Evolutionary conservation across 1,140 invertebrate genomes (phyloP), one percentile per base, ranked within the genome.

Genomic region (Cydia amplana): DNA sequence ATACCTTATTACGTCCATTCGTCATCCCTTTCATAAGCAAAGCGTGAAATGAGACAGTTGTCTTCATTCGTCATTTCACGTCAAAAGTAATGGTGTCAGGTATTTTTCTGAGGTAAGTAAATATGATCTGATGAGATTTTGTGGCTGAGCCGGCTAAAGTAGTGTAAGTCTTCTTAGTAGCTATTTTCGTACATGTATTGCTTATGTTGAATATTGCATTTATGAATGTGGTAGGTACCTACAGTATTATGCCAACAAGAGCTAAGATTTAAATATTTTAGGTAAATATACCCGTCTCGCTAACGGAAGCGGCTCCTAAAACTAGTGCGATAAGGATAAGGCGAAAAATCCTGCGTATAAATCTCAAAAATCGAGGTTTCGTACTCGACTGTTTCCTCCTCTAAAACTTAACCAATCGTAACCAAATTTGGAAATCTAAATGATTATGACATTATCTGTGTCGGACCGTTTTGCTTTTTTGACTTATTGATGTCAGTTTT

Each of bases 1-100:
- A 40, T 32, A 70, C 65, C 65, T 70, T 70, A 36, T 70, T 40
- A 18, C 32, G 14, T 12, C n/a, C 65, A 70, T 70, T 70, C 36
- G 65, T 70, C 65, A 70, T 70, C 65, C 65, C 32, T 70, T 70
- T 70, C n/a, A 70, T 70, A 70, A 36, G 32, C 65, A 43, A 70
- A 43, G 65, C 65, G n/a, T 36, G 65, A 36, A 36, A 70, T 70
- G 65, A 70, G 65, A 70, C 28, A 70, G 65, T 70, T 18, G 65
- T 18, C 32, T 36, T 40, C 65, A 36, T 70, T 70, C 65, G 32
- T 36, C 65, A 70, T 70, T 70, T 70, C 9, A 18, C n/a, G 65
- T 70, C 65, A 70, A 36, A 12, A 2, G 32, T 36, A 36, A 70
- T 36, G 36, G n/a, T 16, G n/a, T 18, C n/a, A 70, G 65, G 65